phyloP scores from a whole-genome alignment of 1,140 invertebrate species.

The Drosophila paulistorum region DNA sequence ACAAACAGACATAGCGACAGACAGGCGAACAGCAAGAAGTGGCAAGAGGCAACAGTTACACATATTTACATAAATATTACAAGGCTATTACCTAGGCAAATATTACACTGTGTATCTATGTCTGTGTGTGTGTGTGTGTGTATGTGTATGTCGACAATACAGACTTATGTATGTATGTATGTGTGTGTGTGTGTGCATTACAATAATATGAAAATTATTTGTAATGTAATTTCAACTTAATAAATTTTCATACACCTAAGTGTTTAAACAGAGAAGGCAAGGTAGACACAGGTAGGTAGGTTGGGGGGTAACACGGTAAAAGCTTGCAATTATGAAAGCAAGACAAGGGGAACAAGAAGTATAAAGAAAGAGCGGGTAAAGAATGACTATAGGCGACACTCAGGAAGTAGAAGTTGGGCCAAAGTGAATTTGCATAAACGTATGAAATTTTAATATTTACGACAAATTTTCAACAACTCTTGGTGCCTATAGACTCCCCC shows the following conservation, averaged over 20 bases:
- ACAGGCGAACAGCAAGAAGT: conserved; percentile 2
- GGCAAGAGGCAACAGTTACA: conserved; percentile 55
- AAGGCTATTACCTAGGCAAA: conserved; percentile 65
- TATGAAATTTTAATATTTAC: conserved; percentile 81
- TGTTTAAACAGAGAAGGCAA: conserved; percentile 42
- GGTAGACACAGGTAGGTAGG: neutral
- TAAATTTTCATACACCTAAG: conserved; percentile 69
- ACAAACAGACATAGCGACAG: conserved; percentile 20
- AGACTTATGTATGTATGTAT: conserved; percentile 12
- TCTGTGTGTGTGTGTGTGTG: conserved; percentile 5
- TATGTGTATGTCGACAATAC: conserved; percentile 1
- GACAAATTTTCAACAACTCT: conserved; percentile 67
- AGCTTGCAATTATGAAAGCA: conserved; percentile 47
- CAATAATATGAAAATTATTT: conserved; percentile 79
- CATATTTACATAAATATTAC: conserved; percentile 76
- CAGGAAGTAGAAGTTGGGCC: conserved; percentile 72
- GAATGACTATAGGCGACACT: conserved; percentile 36
- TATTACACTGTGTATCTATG: conserved; percentile 8
- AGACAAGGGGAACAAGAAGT: neutral
- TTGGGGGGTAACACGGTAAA: conserved; percentile 18
- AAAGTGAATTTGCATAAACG: conserved; percentile 79
- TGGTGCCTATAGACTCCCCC: neutral
- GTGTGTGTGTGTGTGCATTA: conserved; percentile 47
- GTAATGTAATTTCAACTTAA: conserved; percentile 80
- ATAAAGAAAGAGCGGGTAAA: neutral